Percentiles rank a stretch among this genome's conserved stretches.
Evolutionary conservation across 2,797 vertebrate species (phyloP).

Genomic region (Manis javanica): DNA sequence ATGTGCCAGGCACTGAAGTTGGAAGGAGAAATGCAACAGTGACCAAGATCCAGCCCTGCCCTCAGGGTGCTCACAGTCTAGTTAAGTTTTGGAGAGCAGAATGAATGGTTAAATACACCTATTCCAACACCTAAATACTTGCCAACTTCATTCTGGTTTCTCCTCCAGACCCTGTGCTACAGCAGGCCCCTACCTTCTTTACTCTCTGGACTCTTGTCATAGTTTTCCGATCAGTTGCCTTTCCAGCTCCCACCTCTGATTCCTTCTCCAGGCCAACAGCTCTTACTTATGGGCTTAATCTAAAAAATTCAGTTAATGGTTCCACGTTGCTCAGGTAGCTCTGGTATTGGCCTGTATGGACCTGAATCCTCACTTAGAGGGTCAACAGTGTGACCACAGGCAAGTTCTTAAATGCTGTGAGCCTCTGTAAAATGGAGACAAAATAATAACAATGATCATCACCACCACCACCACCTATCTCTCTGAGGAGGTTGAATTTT

Average conservation of each 20-base stretch:
- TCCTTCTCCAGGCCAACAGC: neutral
- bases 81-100: neutral
- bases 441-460: neutral
- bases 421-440: conserved; percentile 32
- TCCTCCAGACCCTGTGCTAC: neutral
- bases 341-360: neutral
- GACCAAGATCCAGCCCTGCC: neutral
- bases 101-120: neutral
- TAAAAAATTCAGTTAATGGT: neutral
- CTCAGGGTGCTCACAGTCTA: neutral
- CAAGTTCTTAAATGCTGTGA: neutral
- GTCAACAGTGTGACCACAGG: neutral
- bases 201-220: neutral
- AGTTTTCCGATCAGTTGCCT: neutral
- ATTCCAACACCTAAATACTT: neutral
- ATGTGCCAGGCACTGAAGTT: neutral
- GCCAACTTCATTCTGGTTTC: neutral
- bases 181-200: neutral
- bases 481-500: neutral
- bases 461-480: neutral
- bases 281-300: neutral
- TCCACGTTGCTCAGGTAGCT: neutral
- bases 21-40: neutral
- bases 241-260: neutral
- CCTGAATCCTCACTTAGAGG: neutral